Percentiles rank a stretch among this genome's conserved stretches.
phyloP scores from a whole-genome alignment of 1,140 invertebrate genomes.

The Branchinecta lindahli region DNA sequence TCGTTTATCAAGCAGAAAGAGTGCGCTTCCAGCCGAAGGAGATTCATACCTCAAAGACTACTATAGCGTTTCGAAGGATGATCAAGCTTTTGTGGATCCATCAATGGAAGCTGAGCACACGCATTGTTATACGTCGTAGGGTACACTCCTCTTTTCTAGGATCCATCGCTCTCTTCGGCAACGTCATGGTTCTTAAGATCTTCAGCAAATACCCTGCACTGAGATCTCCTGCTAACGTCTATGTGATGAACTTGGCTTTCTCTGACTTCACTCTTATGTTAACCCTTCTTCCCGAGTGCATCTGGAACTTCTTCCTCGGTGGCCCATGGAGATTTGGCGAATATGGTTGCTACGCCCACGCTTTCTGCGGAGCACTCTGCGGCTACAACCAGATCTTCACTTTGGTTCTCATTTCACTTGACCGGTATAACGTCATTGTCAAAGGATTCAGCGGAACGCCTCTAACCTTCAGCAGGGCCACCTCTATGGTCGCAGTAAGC shows the following conservation, averaged over 20 bases:
- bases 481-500: conserved; percentile 22
- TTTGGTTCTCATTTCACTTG: conserved; percentile 25
- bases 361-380: conserved; percentile 24
- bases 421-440: conserved; percentile 30
- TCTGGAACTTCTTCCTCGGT: conserved; percentile 32
- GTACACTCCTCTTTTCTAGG: conserved; percentile 16
- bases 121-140: no score
- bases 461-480: conserved; percentile 24
- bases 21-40: no score
- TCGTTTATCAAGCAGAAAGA: no score
- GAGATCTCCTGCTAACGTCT: conserved; percentile 33
- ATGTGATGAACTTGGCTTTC: conserved; percentile 33
- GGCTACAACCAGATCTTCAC: conserved; percentile 26
- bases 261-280: conserved; percentile 28
- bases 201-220: conserved; percentile 23
- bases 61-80: no score
- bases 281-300: conserved; percentile 23
- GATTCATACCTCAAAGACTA: no score
- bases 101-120: no score
- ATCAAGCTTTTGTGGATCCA: no score
- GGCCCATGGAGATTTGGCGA: conserved; percentile 23
- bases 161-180: conserved; percentile 18
- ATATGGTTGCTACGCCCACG: conserved; percentile 20
- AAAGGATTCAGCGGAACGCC: conserved; percentile 26
- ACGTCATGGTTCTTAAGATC: conserved; percentile 21